phyloP scores from a whole-genome alignment of 2,113 vertebrate species.

The Emydura subglobosa region DNA sequence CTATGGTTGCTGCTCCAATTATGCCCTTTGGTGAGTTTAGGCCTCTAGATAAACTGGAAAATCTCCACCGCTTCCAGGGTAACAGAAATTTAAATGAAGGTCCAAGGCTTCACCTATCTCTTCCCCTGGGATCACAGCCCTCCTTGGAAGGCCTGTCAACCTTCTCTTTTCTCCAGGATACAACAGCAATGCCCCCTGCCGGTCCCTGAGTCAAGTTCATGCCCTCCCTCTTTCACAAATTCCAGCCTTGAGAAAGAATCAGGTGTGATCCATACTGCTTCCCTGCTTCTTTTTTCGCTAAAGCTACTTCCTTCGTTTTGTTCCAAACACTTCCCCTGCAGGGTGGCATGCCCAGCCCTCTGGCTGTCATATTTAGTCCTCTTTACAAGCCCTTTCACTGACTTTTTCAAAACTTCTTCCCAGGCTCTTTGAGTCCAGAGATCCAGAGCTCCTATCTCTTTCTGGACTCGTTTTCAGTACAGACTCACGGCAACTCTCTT shows the following conservation, averaged over 20 bases:
- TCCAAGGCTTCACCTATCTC: background rate
- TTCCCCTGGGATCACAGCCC: background rate
- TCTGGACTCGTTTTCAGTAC: background rate
- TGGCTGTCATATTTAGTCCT: background rate
- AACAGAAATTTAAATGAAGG: background rate
- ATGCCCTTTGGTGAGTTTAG: background rate
- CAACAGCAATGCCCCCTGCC: background rate
- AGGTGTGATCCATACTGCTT: background rate
- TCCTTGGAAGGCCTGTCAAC: background rate
- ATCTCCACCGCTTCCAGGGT: background rate
- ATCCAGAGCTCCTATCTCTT: background rate
- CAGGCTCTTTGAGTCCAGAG: background rate
- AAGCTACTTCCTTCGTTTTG: accelerated
- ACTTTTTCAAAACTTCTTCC: background rate
- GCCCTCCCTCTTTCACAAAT: background rate
- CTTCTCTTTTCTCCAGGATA: background rate
- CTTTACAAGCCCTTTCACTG: background rate
- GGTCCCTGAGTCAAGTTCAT: background rate
- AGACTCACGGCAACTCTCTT: background rate
- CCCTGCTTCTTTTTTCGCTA: background rate
- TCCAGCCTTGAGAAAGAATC: background rate
- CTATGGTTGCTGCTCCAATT: background rate
- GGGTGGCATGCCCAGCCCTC: background rate
- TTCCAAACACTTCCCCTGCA: background rate
- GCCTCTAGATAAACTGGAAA: background rate